Evolutionary conservation across 2,797 vertebrate genomes (phyloP).

Genomic region (Clamator glandarius): DNA sequence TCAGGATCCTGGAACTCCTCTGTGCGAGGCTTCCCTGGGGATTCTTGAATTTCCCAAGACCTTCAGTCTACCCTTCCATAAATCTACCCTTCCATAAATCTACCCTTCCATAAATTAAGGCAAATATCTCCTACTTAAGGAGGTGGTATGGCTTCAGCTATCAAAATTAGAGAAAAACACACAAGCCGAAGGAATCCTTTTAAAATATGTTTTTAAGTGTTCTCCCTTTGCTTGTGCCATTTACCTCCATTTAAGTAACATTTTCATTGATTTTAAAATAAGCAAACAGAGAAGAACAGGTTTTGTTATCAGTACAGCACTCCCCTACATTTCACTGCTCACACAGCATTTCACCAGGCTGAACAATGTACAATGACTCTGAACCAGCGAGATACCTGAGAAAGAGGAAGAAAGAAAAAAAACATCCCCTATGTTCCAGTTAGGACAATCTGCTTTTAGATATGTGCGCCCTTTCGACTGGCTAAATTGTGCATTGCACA

Average conservation of each 20-base stretch:
- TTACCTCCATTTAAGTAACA: not conserved
- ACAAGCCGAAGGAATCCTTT: not conserved
- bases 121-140: not conserved
- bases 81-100: not conserved
- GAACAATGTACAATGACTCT: fast-evolving
- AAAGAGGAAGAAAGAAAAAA: not conserved
- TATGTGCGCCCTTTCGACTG: fast-evolving
- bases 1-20: not conserved
- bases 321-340: not conserved
- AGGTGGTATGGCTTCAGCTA: not conserved
- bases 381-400: not conserved
- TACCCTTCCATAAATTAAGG: not conserved
- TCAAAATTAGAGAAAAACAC: not conserved
- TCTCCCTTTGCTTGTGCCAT: not conserved
- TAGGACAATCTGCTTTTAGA: not conserved
- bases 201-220: fast-evolving
- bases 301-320: not conserved
- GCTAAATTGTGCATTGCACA: not conserved
- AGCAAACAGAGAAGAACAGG: not conserved
- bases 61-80: not conserved
- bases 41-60: fast-evolving
- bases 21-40: not conserved
- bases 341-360: not conserved
- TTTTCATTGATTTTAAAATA: not conserved
- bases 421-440: not conserved